Evolutionary conservation across 2,888 invertebrate species (phyloP).

Genomic region (Drosophila phalerata): DNA sequence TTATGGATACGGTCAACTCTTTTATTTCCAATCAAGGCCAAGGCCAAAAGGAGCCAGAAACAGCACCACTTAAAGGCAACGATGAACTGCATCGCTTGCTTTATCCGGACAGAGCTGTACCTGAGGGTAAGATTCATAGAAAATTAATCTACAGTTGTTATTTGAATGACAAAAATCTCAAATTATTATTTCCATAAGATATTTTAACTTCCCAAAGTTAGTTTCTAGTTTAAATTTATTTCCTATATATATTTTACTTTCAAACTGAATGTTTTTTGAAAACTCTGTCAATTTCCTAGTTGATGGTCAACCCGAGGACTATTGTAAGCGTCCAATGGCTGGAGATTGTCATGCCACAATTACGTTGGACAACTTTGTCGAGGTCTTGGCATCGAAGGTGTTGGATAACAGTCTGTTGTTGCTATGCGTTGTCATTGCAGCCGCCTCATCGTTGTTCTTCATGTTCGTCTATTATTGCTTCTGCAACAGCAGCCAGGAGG

Average conservation of each 20-base stretch:
- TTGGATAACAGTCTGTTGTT: constrained; percentile 86
- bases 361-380: constrained; percentile 71
- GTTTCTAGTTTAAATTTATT: neutral
- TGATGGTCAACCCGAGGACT: constrained; percentile 24
- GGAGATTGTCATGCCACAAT: constrained; percentile 39
- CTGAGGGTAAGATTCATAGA: constrained; percentile 36
- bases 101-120: constrained; percentile 51
- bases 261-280: constrained; percentile 4
- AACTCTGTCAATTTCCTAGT: constrained; percentile 6
- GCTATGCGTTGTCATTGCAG: constrained; percentile 89
- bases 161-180: neutral
- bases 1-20: constrained; percentile 83
- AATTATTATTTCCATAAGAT: neutral
- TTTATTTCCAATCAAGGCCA: constrained; percentile 61
- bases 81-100: constrained; percentile 77
- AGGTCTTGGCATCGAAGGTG: constrained; percentile 71
- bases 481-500: constrained; percentile 91
- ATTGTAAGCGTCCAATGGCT: constrained; percentile 47
- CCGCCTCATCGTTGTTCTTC: constrained; percentile 90
- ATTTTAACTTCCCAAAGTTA: too few species aligned
- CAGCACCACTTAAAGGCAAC: constrained; percentile 20
- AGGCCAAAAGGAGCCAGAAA: constrained; percentile 37
- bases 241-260: neutral
- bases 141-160: too few species aligned
- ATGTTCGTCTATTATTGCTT: constrained; percentile 92